These are phyloP conservation scores for Nemotelus pantherinus DNA, from an alignment of 2,888 invertebrate species.

Conservation along the genomic window DNA sequence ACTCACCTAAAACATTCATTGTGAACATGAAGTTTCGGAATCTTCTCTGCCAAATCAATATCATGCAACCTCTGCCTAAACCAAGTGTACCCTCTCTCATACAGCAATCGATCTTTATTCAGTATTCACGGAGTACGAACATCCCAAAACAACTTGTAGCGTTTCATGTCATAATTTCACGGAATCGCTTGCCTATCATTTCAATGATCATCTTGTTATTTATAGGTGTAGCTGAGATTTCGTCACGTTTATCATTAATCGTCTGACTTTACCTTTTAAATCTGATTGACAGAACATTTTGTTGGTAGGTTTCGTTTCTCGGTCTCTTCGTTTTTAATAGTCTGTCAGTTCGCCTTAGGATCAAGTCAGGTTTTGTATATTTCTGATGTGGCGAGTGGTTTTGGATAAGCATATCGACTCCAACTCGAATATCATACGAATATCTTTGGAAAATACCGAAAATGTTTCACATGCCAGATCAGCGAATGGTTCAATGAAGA, in stretches of 20 bases:
- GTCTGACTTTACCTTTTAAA: constrained; percentile 47
- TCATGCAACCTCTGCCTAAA: too few relatives aligned
- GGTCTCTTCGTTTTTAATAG: constrained; percentile 17
- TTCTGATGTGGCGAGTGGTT: neutral
- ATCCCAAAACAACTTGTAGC: neutral
- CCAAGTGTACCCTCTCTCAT: neutral
- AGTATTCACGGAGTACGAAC: neutral
- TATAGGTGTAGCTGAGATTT: constrained; percentile 50
- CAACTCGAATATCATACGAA: neutral
- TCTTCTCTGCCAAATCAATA: too few relatives aligned
- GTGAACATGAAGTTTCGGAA: too few relatives aligned
- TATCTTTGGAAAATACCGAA: constrained; percentile 33
- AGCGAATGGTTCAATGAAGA: neutral
- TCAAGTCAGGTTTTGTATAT: too few relatives aligned
- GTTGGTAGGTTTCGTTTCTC: constrained; percentile 17
- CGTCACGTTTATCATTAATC: constrained; percentile 51
- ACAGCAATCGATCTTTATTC: neutral
- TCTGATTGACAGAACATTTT: constrained; percentile 51
- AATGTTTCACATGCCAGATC: constrained; percentile 39
- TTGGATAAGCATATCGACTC: neutral
- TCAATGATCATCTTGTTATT: constrained; percentile 45
- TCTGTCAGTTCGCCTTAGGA: constrained; percentile 10
- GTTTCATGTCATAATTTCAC: constrained; percentile 44
- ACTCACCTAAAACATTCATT: too few relatives aligned
- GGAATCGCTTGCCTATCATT: constrained; percentile 31